Evolutionary conservation across 2,797 vertebrate species (phyloP), one percentile per base, ranked within the genome.

Genomic region (Acipenser ruthenus): DNA sequence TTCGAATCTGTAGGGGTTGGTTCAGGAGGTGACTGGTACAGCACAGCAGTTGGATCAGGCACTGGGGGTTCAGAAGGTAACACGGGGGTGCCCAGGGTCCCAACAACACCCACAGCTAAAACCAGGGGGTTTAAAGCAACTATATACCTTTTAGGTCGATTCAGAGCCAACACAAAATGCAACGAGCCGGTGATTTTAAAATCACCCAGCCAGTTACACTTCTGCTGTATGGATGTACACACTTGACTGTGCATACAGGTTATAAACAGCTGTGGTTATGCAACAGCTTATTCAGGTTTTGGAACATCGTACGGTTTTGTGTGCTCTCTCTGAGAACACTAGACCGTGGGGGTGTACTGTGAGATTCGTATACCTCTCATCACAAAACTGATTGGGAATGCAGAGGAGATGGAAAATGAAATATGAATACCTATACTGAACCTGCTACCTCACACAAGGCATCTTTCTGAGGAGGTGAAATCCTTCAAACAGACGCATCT

Each of bases 31-130:
- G 23, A 37, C 23, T 37, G 23, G 23, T 37, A 37, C 23, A 37
- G 23, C 23, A 37, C 23, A 37, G 23, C 23, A 37, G 23, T 37
- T 2, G 2, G 23, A 23, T 2, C 23, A 3, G 23, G 23, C 23
- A 37, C 23, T 37, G 23, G 23, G 23, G 15, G 15, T 18, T 18
- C 15, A 18, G 15, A 18, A 18, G 6, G 3, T 55, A 55, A 10
- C 52, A 55, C 52, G n/a, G 65, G 65, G 13, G 65, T 66, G 65
- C 65, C 59, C 53, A 66, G 65, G 65, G 53, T 49, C 49, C 10
- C 8, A 56, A 52, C 13, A 59, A 59, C 8, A n/a, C 55, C 8
- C 10, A 7, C 37, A 11, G 12, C 66, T 8, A 15, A 10, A 6
- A 52, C 51, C 15, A 62, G 49, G 53, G 18, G 53, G 12, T 18